phyloP scores from a whole-genome alignment of 1,140 invertebrate genomes.

The Cyrtorhinus lividipennis region DNA sequence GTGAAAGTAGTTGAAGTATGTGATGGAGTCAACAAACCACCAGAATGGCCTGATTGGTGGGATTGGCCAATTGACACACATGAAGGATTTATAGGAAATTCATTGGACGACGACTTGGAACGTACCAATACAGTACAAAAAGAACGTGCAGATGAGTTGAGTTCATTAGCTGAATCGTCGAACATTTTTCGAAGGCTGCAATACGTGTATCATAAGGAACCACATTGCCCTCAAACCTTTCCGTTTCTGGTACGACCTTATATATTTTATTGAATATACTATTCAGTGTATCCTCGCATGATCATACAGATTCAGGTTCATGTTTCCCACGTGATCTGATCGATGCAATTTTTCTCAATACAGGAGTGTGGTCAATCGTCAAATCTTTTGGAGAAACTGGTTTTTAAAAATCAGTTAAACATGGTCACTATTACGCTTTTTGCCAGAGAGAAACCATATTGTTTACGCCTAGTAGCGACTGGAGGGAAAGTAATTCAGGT shows the following conservation, averaged over 20 bases:
- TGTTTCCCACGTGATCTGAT: no score
- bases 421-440: slow-evolving; percentile 82
- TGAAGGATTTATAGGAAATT: not conserved
- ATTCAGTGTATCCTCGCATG: no score
- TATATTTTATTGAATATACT: no score
- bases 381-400: slow-evolving; percentile 67
- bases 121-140: not conserved
- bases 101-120: not conserved
- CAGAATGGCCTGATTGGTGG: not conserved
- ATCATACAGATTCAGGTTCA: no score
- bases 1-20: not conserved
- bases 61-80: not conserved
- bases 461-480: slow-evolving; percentile 35
- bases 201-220: slow-evolving; percentile 1
- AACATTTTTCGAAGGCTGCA: slow-evolving; percentile 12
- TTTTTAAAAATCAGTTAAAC: slow-evolving; percentile 68
- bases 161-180: not conserved
- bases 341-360: no score
- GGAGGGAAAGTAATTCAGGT: slow-evolving; percentile 11
- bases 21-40: not conserved
- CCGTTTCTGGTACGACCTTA: not conserved
- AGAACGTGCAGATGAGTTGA: not conserved
- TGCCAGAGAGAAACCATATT: slow-evolving; percentile 81
- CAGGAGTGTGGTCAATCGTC: slow-evolving; percentile 47
- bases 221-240: not conserved